Conservation (phyloP, 2,113 vertebrate genomes). For the Charina bottae region DNA sequence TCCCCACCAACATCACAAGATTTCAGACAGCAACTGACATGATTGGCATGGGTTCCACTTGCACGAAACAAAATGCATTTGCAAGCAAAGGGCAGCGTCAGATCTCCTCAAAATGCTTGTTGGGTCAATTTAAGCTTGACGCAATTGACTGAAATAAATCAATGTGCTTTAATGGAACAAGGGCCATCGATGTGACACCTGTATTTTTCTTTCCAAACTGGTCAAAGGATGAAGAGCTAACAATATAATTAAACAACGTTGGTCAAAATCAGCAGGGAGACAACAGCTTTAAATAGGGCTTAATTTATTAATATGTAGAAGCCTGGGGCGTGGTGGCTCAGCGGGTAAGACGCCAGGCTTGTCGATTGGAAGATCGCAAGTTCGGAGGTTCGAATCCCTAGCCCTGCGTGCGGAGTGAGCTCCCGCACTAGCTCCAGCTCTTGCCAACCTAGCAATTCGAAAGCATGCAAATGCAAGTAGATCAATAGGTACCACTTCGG, state of each 20-base stretch:
- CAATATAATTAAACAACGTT: not conserved
- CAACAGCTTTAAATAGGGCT: not conserved
- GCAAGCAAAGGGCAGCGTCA: not conserved
- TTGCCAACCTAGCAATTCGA: too few relatives aligned
- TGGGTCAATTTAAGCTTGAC: not conserved
- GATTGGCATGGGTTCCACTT: not conserved
- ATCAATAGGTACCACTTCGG: too few relatives aligned
- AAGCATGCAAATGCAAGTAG: too few relatives aligned
- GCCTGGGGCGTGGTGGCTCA: too few relatives aligned
- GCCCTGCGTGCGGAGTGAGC: too few relatives aligned
- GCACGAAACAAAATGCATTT: not conserved
- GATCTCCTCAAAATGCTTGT: not conserved
- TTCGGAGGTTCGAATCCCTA: too few relatives aligned
- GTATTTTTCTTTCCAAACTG: not conserved
- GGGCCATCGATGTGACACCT: not conserved
- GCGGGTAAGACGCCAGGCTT: too few relatives aligned
- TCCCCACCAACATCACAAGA: not conserved
- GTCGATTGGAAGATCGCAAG: too few relatives aligned
- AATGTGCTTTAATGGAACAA: not conserved
- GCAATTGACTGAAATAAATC: not conserved
- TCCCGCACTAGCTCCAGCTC: too few relatives aligned
- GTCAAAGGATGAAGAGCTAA: not conserved
- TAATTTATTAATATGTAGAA: not conserved
- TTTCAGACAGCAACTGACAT: not conserved
- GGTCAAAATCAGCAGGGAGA: not conserved